These are phyloP conservation scores for Nasonia vitripennis DNA, from an alignment of 1,140 invertebrate species.

Conservation along the genomic window DNA sequence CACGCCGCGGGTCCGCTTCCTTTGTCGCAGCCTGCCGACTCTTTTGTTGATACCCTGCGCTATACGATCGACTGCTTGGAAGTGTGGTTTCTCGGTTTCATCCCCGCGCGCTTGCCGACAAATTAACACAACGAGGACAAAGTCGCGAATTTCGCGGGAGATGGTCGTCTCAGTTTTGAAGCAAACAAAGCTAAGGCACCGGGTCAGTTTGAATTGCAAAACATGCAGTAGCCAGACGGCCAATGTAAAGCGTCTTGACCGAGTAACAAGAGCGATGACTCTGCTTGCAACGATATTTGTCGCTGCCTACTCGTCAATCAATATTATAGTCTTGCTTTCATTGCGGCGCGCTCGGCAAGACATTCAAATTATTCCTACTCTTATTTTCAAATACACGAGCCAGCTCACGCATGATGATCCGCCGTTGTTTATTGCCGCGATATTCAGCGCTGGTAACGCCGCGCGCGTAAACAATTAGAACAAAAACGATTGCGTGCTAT, in stretches of 20 bases:
- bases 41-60: no score
- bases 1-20: no score
- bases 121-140: no score
- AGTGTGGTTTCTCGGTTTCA: no score
- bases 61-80: no score
- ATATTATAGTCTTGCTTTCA: not conserved
- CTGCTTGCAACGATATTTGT: not conserved
- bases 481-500: not conserved
- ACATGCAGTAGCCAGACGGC: not conserved
- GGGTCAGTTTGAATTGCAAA: conserved; percentile 7
- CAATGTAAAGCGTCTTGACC: not conserved
- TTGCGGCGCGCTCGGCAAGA: not conserved
- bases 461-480: not conserved
- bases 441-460: no score
- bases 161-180: not conserved
- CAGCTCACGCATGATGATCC: no score
- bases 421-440: no score
- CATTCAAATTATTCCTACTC: not conserved
- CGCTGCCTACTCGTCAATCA: not conserved
- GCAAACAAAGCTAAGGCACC: not conserved
- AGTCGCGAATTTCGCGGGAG: no score
- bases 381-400: no score
- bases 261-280: conserved; percentile 31
- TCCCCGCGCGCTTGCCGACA: no score
- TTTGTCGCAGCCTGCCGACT: no score